Conservation (phyloP, 37 sponge, comb jelly and placozoan species). For the Aphrocallistes beatrix region DNA sequence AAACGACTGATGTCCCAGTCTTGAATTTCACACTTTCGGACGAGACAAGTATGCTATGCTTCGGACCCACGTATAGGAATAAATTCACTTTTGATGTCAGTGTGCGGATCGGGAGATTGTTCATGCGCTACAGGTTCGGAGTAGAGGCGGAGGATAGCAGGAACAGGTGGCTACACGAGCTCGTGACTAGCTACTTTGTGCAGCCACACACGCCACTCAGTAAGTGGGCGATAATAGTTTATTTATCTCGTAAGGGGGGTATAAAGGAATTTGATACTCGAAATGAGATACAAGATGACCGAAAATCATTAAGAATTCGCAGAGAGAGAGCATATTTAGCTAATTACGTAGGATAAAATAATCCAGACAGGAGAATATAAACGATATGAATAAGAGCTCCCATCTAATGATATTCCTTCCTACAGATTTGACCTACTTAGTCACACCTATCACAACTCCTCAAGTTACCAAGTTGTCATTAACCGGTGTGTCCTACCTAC, state of each 20-base stretch:
- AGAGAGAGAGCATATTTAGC: too few relatives aligned
- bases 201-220: background rate
- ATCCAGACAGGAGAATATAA: too few relatives aligned
- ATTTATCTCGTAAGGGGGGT: too few relatives aligned
- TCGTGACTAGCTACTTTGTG: background rate
- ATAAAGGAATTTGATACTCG: too few relatives aligned
- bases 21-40: background rate
- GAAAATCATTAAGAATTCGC: too few relatives aligned
- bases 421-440: background rate
- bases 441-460: background rate
- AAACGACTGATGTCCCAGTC: background rate
- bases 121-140: slow-evolving; percentile 15
- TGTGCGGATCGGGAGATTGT: background rate
- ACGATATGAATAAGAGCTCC: too few relatives aligned
- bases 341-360: too few relatives aligned
- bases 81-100: background rate
- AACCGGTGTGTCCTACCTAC: background rate
- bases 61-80: background rate
- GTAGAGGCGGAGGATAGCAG: background rate
- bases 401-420: too few relatives aligned
- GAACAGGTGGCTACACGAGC: background rate
- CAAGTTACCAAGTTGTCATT: background rate
- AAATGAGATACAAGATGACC: too few relatives aligned
- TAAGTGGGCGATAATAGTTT: too few relatives aligned
- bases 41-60: background rate